Conservation (phyloP, 2,797 vertebrate genomes). For the Morelia viridis region DNA sequence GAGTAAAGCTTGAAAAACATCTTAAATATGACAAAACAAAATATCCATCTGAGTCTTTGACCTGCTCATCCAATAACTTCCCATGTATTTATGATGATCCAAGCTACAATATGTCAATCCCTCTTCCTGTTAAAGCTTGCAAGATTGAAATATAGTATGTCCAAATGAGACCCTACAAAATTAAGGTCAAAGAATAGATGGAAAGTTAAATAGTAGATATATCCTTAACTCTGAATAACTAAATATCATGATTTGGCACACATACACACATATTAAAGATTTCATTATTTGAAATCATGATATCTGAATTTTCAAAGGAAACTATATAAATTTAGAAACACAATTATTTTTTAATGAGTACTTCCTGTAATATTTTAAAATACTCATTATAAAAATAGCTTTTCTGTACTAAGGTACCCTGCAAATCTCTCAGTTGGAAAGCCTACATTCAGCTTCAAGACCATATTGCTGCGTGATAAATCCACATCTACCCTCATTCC, state of each 20-base stretch:
- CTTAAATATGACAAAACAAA: not conserved
- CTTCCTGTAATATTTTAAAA: not conserved
- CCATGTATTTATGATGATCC: not conserved
- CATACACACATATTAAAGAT: not conserved
- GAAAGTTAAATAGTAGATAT: not conserved
- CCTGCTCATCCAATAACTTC: not conserved
- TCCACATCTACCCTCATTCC: not conserved
- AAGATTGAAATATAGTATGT: not conserved
- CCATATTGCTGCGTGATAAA: not conserved
- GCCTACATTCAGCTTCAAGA: not conserved
- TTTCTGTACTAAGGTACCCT: not conserved
- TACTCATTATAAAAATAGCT: constrained; percentile 1
- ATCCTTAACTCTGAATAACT: not conserved
- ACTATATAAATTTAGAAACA: not conserved
- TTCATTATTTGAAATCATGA: not conserved
- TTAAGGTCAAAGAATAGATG: not conserved
- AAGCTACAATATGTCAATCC: not conserved
- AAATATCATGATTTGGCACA: not conserved
- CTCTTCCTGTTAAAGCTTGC: not conserved
- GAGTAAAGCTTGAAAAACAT: not conserved
- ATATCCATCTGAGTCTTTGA: not conserved
- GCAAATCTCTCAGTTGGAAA: not conserved
- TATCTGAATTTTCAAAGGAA: not conserved
- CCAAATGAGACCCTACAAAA: not conserved
- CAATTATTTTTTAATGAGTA: not conserved